Conservation (phyloP, 2,113 vertebrate genomes). For the Daubentonia madagascariensis region DNA sequence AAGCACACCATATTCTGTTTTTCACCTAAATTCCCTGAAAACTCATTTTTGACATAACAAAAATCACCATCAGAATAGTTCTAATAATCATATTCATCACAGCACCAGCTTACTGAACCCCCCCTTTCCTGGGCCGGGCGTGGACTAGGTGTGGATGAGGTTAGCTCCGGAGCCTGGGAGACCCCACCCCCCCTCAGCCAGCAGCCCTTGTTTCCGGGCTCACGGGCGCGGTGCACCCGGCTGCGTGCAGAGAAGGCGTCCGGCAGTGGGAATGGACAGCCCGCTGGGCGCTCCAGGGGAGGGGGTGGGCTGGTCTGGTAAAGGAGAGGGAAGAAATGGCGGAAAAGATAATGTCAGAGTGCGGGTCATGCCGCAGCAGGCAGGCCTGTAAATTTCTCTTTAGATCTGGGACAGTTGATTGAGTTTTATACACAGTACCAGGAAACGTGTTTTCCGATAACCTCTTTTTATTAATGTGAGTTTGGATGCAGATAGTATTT, state of each 20-base stretch:
- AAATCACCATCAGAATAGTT: background rate
- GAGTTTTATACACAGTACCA: background rate
- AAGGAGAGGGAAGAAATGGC: background rate
- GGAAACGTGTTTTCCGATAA: background rate
- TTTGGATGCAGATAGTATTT: background rate
- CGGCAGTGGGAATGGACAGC: too few relatives aligned
- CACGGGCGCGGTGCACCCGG: too few relatives aligned
- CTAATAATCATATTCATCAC: background rate
- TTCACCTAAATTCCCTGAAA: background rate
- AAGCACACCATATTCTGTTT: background rate
- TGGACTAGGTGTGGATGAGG: fast-evolving
- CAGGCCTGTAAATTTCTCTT: background rate
- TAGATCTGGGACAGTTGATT: background rate
- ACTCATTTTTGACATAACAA: background rate
- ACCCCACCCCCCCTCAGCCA: fast-evolving
- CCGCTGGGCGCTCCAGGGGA: background rate
- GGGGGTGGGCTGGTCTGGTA: background rate
- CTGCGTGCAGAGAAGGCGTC: background rate
- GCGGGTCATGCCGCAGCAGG: too few relatives aligned
- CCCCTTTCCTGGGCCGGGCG: background rate
- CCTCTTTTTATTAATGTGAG: background rate
- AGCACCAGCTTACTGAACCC: background rate
- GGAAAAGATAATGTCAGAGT: background rate
- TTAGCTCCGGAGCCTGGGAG: background rate
- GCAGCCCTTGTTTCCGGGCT: background rate